Evolutionary conservation across 2,888 invertebrate genomes (phyloP).

Genomic region (Dryococelus australis): DNA sequence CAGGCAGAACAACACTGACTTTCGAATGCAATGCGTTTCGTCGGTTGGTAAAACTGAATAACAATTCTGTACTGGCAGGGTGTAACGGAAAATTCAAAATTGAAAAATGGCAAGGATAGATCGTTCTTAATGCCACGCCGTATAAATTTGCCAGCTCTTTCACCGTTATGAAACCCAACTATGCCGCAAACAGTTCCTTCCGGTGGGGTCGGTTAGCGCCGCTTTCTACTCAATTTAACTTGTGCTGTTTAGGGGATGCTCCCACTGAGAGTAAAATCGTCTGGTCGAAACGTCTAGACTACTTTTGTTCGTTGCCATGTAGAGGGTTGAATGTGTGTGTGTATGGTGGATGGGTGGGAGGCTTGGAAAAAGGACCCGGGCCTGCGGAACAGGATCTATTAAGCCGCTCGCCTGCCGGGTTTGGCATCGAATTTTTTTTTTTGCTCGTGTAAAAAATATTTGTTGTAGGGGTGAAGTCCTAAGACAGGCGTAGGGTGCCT

Average conservation of each 20-base stretch:
- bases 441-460: neutral
- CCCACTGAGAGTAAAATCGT: neutral
- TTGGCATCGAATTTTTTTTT: neutral
- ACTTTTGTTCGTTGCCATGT: neutral
- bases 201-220: neutral
- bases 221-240: neutral
- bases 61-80: no score
- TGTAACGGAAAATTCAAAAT: no score
- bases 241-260: neutral
- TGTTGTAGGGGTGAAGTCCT: neutral
- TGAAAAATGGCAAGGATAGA: no score
- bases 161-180: no score
- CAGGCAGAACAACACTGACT: no score
- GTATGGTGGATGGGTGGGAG: neutral
- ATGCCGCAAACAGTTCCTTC: neutral
- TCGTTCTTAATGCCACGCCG: no score
- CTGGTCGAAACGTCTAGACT: conserved; percentile 9
- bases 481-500: neutral
- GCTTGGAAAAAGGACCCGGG: neutral
- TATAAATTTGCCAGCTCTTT: no score
- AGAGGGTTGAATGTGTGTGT: neutral
- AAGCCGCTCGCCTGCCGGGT: neutral
- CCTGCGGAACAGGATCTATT: neutral
- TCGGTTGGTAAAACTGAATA: no score
- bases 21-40: no score